Percentiles rank a stretch among this genome's conserved stretches.
phyloP scores from a whole-genome alignment of 2,797 vertebrate genomes.

The Triplophysa yarkandensis region DNA sequence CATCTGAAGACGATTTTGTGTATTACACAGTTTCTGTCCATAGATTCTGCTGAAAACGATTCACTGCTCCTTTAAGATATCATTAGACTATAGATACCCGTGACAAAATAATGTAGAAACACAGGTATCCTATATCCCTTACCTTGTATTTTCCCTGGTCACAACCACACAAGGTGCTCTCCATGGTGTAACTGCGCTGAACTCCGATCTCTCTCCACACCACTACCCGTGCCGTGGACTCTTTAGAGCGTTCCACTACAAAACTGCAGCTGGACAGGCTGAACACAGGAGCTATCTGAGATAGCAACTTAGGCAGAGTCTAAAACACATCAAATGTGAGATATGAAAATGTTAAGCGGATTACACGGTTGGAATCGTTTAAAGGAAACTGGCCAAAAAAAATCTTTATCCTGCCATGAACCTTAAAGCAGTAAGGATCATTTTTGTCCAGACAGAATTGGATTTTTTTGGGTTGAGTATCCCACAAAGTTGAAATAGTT shows the following conservation, averaged over 20 bases:
- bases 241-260: conserved; percentile 97
- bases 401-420: too few relatives aligned
- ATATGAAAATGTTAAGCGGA: neutral
- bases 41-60: too few relatives aligned
- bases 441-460: too few relatives aligned
- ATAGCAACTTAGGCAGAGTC: conserved; percentile 93
- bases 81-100: too few relatives aligned
- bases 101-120: too few relatives aligned
- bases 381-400: too few relatives aligned
- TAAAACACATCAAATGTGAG: conserved; percentile 63
- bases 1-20: too few relatives aligned
- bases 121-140: conserved; percentile 20
- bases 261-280: conserved; percentile 97
- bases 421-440: too few relatives aligned
- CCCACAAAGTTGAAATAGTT: neutral
- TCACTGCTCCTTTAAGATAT: too few relatives aligned
- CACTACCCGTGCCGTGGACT: conserved; percentile 94
- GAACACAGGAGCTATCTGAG: conserved; percentile 93
- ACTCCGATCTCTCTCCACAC: conserved; percentile 98
- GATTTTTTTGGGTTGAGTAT: neutral
- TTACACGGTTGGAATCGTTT: too few relatives aligned
- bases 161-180: conserved; percentile 96
- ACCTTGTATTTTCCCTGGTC: conserved; percentile 99
- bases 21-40: too few relatives aligned
- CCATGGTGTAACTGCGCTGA: conserved; percentile 97